A percentile compares a stretch with the other conserved stretches of the same genome.
These are phyloP conservation scores for Ennomos erosarius DNA, from an alignment of 2,888 invertebrate genomes.

Conservation along the genomic window DNA sequence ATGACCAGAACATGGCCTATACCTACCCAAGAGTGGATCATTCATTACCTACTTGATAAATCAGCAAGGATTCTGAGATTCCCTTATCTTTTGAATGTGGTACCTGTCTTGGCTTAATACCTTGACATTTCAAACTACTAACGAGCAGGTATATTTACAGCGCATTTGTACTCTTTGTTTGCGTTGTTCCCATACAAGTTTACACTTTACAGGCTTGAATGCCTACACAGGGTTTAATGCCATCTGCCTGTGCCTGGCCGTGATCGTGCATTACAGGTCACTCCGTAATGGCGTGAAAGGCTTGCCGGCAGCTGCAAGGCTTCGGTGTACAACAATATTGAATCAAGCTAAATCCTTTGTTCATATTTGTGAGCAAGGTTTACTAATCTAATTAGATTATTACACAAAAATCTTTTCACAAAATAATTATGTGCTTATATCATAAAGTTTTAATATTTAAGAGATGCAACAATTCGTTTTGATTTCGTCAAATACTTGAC, in stretches of 20 bases:
- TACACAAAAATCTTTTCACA: too few species aligned
- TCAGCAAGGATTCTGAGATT: too few species aligned
- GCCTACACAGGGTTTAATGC: conserved; percentile 45
- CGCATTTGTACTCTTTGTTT: neutral
- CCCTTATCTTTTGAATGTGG: too few species aligned
- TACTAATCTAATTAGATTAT: conserved; percentile 36
- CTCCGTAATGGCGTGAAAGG: conserved; percentile 67
- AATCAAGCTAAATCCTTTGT: conserved; percentile 56
- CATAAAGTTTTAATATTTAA: too few species aligned
- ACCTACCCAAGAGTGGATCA: too few species aligned
- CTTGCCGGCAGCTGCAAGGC: conserved; percentile 61
- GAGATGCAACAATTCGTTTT: too few species aligned
- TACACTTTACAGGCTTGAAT: conserved; percentile 66
- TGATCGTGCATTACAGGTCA: conserved; percentile 59
- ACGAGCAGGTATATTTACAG: too few species aligned
- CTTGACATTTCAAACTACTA: too few species aligned
- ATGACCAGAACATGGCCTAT: too few species aligned
- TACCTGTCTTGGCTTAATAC: too few species aligned
- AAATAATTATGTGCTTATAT: too few species aligned
- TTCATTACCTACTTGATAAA: too few species aligned
- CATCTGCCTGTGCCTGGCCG: conserved; percentile 54
- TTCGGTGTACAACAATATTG: conserved; percentile 64
- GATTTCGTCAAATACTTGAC: conserved; percentile 1
- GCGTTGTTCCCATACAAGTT: conserved; percentile 41
- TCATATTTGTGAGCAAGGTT: conserved; percentile 49